Percentiles rank a stretch among this genome's conserved stretches.
Conservation (phyloP, 2,113 vertebrate genomes). For the Catharus bicknelli region DNA sequence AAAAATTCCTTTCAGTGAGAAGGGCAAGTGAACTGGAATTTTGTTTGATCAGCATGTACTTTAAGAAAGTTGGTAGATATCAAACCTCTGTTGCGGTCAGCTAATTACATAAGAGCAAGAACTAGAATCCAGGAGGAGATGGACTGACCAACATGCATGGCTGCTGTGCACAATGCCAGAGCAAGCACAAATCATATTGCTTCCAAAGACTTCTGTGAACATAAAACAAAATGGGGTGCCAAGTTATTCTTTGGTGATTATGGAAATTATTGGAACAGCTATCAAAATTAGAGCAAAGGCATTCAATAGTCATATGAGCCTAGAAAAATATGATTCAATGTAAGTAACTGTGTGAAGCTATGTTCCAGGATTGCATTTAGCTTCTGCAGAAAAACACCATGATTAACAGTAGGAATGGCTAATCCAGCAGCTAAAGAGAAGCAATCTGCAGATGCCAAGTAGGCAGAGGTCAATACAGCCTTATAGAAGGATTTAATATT, state of each 20-base stretch:
- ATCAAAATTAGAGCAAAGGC: neutral
- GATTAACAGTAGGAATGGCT: neutral
- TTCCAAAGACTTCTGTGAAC: neutral
- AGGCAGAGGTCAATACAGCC: slow-evolving; percentile 18
- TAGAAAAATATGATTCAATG: neutral
- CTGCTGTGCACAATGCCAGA: neutral
- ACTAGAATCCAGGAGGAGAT: neutral
- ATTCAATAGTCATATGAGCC: neutral
- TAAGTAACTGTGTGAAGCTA: neutral
- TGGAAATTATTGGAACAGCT: neutral
- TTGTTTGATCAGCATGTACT: slow-evolving; percentile 42
- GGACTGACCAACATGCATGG: neutral
- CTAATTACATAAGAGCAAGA: slow-evolving; percentile 3
- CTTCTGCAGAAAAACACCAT: neutral
- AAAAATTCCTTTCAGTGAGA: neutral
- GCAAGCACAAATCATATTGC: neutral
- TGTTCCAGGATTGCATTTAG: neutral
- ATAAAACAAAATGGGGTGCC: neutral
- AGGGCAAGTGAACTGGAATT: slow-evolving; percentile 2
- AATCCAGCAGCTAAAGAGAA: neutral
- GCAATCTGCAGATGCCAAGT: neutral
- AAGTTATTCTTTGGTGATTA: neutral
- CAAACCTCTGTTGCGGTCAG: neutral
- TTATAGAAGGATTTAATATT: neutral
- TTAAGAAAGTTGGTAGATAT: slow-evolving; percentile 25